Base-by-base conservation (phyloP, 2,888 invertebrate genomes). In the Dichetophora obliterata region DNA sequence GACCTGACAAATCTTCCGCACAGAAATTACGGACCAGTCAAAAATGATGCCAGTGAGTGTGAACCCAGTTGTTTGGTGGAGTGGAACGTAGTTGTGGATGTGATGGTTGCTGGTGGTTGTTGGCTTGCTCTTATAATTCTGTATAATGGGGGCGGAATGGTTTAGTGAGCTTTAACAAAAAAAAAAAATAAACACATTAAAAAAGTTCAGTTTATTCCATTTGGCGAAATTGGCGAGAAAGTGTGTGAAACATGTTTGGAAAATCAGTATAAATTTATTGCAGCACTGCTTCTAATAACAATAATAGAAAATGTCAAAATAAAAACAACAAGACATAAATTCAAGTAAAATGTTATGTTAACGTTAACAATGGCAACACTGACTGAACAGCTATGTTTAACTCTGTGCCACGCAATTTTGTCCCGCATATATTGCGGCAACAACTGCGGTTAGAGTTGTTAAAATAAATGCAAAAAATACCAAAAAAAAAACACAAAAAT, bases 1-100 rank as follows among this genome's bases (percentile, higher is more conserved):
- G 90, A 91, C 90, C 90, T 92, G 87, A 91, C 91, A 88, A 92
- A 90, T 90, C 88, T 90, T 83, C 90, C 91, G 84, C 91, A 91
- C 83, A 90, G 90, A 86, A 90, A 91, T 86, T 94, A 92, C 86
- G 94, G 94, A 86, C 94, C 94, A 19, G 94, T 94, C 81, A 91
- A 92, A 85, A 95, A 94, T 88, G 94, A 94, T 88, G 93, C 94
- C 90, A 93, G 94, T 94, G 93, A 94, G 94, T 93, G 85, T 83
- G 77, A 77, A 70, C 31, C 24, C 16, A 16, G 71, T 71, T 57
- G 72, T n/a, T n/a, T n/a, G n/a, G n/a, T 65, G 65, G 74, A 14
- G 31, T 50, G 22, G 66, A 4, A 43, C 54, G 24, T 74, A 66
- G 52, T n/a, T 34, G 74, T 34, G 27, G 74, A 48, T 16, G 6